Conservation (phyloP, 2,113 vertebrate species). For the Sylvilagus bachmani region DNA sequence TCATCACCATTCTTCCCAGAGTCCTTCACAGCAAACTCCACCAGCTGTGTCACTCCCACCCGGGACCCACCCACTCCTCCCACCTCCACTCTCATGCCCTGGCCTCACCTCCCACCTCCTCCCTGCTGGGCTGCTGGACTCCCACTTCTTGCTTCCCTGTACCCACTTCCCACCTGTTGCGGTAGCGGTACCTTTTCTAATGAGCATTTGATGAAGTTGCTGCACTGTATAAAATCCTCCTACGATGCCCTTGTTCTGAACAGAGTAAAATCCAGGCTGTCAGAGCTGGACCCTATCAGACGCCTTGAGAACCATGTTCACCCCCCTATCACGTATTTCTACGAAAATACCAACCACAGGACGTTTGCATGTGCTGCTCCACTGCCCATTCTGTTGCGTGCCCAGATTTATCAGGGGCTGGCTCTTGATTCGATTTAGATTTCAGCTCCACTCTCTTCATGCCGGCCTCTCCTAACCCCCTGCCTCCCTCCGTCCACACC, state of each 20-base stretch:
- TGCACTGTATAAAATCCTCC: not conserved
- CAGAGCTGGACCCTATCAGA: not conserved
- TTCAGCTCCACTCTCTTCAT: not conserved
- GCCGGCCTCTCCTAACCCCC: not conserved
- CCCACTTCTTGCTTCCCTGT: not conserved
- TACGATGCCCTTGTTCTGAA: not conserved
- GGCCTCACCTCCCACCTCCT: not conserved
- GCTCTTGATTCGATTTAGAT: not conserved
- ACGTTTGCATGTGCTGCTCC: not conserved
- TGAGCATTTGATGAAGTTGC: not conserved
- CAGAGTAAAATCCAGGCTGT: not conserved
- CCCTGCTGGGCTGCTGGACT: not conserved
- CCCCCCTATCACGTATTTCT: not conserved
- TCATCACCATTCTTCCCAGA: not conserved
- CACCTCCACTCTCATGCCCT: rapidly evolving
- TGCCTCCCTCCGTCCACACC: rapidly evolving
- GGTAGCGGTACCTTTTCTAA: not conserved
- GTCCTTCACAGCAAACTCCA: not conserved
- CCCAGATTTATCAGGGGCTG: not conserved
- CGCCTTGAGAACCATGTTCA: too few species aligned
- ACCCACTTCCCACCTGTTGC: not conserved
- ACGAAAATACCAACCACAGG: too few species aligned
- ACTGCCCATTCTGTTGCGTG: rapidly evolving
- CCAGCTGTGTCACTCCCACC: not conserved
- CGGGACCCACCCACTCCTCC: rapidly evolving